Conservation (phyloP, 2,797 vertebrate species). For the Melanotaenia trifasciata region DNA sequence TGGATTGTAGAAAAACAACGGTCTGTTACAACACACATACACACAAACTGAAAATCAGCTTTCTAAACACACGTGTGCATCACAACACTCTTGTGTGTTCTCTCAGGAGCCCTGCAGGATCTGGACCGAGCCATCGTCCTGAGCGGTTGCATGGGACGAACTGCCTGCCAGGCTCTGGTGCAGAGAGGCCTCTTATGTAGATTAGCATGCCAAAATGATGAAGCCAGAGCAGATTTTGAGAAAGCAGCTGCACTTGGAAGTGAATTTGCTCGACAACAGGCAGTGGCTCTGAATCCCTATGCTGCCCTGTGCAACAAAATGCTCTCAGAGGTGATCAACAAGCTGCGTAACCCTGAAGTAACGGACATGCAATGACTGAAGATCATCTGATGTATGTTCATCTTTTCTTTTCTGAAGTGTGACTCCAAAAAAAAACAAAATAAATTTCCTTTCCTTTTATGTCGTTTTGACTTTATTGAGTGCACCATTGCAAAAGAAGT, state of each 20-base stretch:
- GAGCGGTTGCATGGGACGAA: conserved; percentile 80
- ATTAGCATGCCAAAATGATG: conserved; percentile 80
- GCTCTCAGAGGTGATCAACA: conserved; percentile 89
- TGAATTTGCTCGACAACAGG: conserved; percentile 89
- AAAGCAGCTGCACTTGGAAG: conserved; percentile 88
- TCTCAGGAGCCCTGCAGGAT: conserved; percentile 89
- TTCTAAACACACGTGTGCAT: conserved; percentile 7
- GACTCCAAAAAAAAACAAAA: conserved; percentile 34
- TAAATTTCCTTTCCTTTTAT: conserved; percentile 1
- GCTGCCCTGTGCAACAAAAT: conserved; percentile 96
- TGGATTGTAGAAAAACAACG: not conserved
- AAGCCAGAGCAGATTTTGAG: conserved; percentile 87
- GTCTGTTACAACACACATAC: not conserved
- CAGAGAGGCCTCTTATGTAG: conserved; percentile 90
- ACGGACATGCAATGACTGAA: conserved; percentile 50
- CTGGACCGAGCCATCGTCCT: conserved; percentile 87
- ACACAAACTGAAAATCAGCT: not conserved
- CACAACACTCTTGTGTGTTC: conserved; percentile 14
- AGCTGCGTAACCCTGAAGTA: conserved; percentile 81
- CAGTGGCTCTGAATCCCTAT: conserved; percentile 91
- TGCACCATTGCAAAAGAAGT: conserved; percentile 13
- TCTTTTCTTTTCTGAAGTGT: conserved; percentile 4
- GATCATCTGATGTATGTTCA: not conserved
- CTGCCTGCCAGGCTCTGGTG: conserved; percentile 90
- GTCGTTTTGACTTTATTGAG: not conserved